phyloP scores from a whole-genome alignment of 1,140 invertebrate species.

The Diplogasteroides magnus region DNA sequence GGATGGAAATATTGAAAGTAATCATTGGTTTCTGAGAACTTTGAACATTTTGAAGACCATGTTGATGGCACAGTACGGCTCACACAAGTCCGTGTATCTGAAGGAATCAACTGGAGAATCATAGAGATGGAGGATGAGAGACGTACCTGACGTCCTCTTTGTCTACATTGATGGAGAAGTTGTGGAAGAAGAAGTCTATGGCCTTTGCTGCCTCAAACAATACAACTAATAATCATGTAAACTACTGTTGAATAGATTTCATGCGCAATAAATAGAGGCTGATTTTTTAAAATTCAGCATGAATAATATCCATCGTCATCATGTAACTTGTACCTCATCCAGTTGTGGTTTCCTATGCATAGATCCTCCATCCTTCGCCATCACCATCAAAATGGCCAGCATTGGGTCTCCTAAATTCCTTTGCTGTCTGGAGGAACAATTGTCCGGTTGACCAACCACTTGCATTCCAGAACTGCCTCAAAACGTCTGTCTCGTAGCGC shows the following conservation, averaged over 20 bases:
- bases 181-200: slow-evolving; percentile 30
- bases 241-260: no score
- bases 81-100: slow-evolving; percentile 38
- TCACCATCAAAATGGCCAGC: slow-evolving; percentile 41
- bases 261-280: no score
- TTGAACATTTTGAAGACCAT: slow-evolving; percentile 41
- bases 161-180: slow-evolving; percentile 32
- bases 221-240: no score
- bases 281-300: no score
- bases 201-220: slow-evolving; percentile 19
- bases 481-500: slow-evolving; percentile 39
- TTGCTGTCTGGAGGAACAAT: not conserved
- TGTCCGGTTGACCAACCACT: slow-evolving; percentile 17
- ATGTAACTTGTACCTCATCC: slow-evolving; percentile 26
- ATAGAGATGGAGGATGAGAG: not conserved
- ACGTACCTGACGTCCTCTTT: slow-evolving; percentile 9
- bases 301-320: not conserved
- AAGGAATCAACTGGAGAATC: slow-evolving; percentile 19
- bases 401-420: slow-evolving; percentile 42
- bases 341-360: slow-evolving; percentile 38
- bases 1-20: not conserved
- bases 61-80: slow-evolving; percentile 45
- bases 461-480: slow-evolving; percentile 48
- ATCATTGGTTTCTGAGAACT: slow-evolving; percentile 21
- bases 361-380: no score